phyloP scores from a whole-genome alignment of 2,797 vertebrate species.

The Bovichtus variegatus region DNA sequence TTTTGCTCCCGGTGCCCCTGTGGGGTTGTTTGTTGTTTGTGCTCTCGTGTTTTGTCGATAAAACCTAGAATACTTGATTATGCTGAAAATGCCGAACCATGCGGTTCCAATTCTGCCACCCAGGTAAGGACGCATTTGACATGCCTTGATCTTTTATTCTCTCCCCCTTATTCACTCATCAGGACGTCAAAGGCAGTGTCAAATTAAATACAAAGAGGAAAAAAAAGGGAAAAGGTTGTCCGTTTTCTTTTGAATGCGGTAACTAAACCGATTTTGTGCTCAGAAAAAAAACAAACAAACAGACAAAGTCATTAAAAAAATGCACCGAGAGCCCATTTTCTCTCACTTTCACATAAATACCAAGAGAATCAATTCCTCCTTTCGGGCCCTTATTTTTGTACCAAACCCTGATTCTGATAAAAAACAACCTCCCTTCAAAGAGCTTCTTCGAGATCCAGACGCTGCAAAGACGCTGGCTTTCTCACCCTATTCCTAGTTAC shows the following conservation, averaged over 20 bases:
- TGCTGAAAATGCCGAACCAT: slow-evolving; percentile 45
- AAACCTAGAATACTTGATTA: slow-evolving; percentile 61
- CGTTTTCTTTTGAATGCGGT: slow-evolving; percentile 37
- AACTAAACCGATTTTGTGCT: slow-evolving; percentile 34
- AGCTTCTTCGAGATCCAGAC: slow-evolving; percentile 24
- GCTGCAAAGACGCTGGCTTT: slow-evolving; percentile 1
- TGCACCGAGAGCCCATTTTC: slow-evolving; percentile 30
- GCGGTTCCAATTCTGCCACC: slow-evolving; percentile 43
- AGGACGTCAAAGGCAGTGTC: slow-evolving; percentile 36
- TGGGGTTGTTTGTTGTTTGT: slow-evolving; percentile 60
- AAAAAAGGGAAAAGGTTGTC: slow-evolving; percentile 27
- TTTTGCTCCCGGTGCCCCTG: slow-evolving; percentile 44
- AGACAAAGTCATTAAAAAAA: slow-evolving; percentile 15
- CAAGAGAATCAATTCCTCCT: slow-evolving; percentile 33
- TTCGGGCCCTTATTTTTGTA: slow-evolving; percentile 35
- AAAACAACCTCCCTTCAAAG: slow-evolving; percentile 43
- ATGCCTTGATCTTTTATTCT: slow-evolving; percentile 36
- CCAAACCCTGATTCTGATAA: slow-evolving; percentile 29
- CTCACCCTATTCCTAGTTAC: slow-evolving; percentile 31
- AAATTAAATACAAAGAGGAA: slow-evolving; percentile 44
- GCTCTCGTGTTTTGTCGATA: slow-evolving; percentile 56
- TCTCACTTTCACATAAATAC: slow-evolving; percentile 26
- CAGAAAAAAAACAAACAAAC: not conserved
- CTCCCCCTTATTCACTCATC: slow-evolving; percentile 44
- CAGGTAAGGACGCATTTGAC: slow-evolving; percentile 59